Percentiles rank a stretch among this genome's conserved stretches.
Evolutionary conservation across 2,888 invertebrate species (phyloP).

Genomic region (Criorhina ranunculi): DNA sequence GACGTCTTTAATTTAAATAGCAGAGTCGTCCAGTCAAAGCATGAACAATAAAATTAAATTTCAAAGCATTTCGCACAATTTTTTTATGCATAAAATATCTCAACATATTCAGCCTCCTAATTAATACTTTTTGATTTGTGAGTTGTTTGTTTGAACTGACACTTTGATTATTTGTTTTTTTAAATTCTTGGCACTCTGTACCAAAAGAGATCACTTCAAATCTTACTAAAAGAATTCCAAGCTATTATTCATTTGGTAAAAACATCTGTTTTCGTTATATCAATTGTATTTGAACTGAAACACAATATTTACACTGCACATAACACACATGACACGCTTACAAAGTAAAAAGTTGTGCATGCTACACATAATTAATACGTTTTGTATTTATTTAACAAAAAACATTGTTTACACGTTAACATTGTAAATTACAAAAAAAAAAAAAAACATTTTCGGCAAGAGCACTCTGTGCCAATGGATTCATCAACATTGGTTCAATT

Average conservation of each 20-base stretch:
- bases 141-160: neutral
- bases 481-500: constrained; percentile 41
- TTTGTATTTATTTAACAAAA: neutral
- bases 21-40: too few relatives aligned
- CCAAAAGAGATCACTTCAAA: constrained; percentile 12
- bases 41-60: too few relatives aligned
- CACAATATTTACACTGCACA: constrained; percentile 4
- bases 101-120: neutral
- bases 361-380: too few relatives aligned
- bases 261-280: neutral
- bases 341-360: neutral
- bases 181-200: constrained; percentile 23
- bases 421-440: neutral
- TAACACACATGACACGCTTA: neutral
- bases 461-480: constrained; percentile 52
- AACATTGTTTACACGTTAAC: neutral
- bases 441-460: constrained; percentile 38
- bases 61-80: neutral
- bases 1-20: too few relatives aligned
- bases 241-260: constrained; percentile 41
- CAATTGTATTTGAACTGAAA: constrained; percentile 37
- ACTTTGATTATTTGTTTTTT: neutral
- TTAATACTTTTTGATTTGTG: neutral
- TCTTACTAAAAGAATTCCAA: constrained; percentile 39
- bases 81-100: constrained; percentile 4